phyloP scores from a whole-genome alignment of 2,113 vertebrate species.

The Colius striatus region DNA sequence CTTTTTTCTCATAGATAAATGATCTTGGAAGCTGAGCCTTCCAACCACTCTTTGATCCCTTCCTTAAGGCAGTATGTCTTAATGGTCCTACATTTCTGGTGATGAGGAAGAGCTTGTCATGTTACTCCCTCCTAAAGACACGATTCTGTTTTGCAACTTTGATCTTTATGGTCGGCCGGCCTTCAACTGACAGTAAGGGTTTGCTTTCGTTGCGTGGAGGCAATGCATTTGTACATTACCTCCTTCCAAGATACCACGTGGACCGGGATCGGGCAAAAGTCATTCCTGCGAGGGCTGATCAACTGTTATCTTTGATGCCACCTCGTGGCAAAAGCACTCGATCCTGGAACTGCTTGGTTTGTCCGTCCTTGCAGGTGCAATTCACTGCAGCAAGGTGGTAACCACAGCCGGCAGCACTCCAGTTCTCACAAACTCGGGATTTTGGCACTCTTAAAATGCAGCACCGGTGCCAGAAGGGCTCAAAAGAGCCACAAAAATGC shows the following conservation, averaged over 20 bases:
- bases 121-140: background rate
- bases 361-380: background rate
- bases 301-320: background rate
- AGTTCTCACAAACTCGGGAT: background rate
- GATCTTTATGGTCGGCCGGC: background rate
- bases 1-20: background rate
- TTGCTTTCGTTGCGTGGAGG: background rate
- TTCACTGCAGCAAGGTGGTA: background rate
- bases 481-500: too few species aligned
- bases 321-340: slow-evolving; percentile 5
- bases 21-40: background rate
- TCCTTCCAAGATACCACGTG: background rate
- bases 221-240: background rate
- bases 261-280: background rate
- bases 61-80: background rate
- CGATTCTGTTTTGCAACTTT: background rate
- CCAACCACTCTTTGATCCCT: background rate
- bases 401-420: background rate
- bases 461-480: too few species aligned
- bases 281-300: background rate
- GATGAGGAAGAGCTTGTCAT: background rate
- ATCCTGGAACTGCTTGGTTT: background rate
- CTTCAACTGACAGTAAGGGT: background rate
- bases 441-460: background rate
- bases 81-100: background rate